phyloP scores from a whole-genome alignment of 2,113 vertebrate genomes.

The Prietella phreatophila region DNA sequence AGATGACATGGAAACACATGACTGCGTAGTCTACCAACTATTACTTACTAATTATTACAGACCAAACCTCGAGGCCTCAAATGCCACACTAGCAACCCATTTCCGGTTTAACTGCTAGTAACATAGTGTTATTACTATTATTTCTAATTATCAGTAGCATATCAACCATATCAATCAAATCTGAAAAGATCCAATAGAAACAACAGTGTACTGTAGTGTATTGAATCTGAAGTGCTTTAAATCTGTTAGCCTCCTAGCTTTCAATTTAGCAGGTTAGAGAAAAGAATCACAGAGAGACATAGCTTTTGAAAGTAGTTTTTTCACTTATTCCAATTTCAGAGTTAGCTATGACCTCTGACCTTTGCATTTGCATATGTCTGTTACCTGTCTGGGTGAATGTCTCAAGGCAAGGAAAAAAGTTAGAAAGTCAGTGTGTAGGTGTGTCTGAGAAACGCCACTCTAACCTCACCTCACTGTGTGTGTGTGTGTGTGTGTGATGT shows the following conservation, averaged over 20 bases:
- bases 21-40: neutral
- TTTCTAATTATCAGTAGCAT: neutral
- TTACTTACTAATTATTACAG: neutral
- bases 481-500: neutral
- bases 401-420: neutral
- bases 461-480: neutral
- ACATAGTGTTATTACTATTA: neutral
- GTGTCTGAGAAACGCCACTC: conserved; percentile 19
- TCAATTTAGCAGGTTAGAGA: neutral
- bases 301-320: neutral
- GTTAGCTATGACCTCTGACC: conserved; percentile 31
- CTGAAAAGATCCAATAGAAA: neutral
- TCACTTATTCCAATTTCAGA: neutral
- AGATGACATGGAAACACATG: neutral
- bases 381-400: conserved; percentile 18
- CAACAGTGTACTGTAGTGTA: neutral
- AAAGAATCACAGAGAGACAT: neutral
- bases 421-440: conserved; percentile 1
- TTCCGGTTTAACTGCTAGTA: no score
- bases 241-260: neutral
- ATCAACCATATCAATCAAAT: neutral
- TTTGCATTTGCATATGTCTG: conserved; percentile 15
- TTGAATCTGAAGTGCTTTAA: neutral
- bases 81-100: neutral
- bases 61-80: neutral